These are phyloP conservation scores for Rafetus swinhoei DNA, from an alignment of 2,113 vertebrate genomes.

Conservation along the genomic window DNA sequence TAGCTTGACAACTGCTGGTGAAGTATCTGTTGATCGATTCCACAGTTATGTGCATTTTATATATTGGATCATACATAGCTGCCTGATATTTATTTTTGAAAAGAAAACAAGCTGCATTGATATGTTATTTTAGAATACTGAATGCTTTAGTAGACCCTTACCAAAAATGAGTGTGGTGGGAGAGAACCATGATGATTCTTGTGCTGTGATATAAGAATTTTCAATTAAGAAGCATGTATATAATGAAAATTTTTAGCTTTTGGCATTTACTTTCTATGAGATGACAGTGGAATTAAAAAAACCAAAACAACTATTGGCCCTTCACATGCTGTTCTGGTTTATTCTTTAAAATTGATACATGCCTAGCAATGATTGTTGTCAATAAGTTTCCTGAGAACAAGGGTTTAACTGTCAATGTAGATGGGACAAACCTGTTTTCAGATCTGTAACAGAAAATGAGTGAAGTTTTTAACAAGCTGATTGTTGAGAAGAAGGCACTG, in stretches of 20 bases:
- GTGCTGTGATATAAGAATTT: background rate
- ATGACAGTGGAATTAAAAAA: background rate
- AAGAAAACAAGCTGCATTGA: too few relatives aligned
- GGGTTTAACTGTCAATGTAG: accelerated
- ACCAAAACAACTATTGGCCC: background rate
- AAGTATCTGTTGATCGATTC: background rate
- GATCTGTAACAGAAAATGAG: background rate
- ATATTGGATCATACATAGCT: background rate
- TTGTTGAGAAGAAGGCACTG: background rate
- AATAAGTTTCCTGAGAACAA: accelerated
- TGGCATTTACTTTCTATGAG: background rate
- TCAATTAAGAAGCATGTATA: background rate
- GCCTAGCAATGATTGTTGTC: accelerated
- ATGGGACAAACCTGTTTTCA: background rate
- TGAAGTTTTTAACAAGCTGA: accelerated
- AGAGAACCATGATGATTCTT: background rate
- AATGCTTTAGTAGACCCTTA: background rate
- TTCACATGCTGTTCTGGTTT: background rate
- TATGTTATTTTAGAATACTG: background rate
- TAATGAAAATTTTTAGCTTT: background rate
- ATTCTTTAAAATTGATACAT: background rate
- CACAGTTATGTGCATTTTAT: background rate
- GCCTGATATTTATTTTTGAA: background rate
- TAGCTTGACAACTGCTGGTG: accelerated
- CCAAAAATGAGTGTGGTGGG: background rate